Percentiles rank a stretch among this genome's conserved stretches.
Conservation (phyloP, 2,113 vertebrate genomes). For the Passer montanus region DNA sequence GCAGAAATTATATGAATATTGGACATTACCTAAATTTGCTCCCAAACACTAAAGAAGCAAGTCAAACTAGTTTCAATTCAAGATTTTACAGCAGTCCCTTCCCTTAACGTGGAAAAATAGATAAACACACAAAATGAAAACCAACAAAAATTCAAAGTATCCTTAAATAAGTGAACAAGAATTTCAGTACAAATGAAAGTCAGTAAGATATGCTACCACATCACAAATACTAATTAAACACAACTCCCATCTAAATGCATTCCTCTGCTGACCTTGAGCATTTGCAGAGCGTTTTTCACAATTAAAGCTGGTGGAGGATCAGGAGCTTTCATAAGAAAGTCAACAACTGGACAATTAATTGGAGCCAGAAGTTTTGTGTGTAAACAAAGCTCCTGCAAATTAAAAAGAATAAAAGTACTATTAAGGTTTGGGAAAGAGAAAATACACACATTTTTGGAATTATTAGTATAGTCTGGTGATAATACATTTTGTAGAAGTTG, state of each 20-base stretch:
- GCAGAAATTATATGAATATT: not conserved
- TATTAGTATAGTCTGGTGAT: not conserved
- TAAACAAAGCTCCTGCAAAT: conserved; percentile 87
- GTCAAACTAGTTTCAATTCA: not conserved
- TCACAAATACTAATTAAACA: not conserved
- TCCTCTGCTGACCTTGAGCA: conserved; percentile 86
- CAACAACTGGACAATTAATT: conserved; percentile 81
- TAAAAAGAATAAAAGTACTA: not conserved
- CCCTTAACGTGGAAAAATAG: not conserved
- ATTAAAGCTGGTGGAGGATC: conserved; percentile 88
- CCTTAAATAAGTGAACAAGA: not conserved
- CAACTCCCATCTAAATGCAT: not conserved
- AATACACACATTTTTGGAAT: not conserved
- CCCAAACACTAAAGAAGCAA: not conserved
- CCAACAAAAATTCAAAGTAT: not conserved
- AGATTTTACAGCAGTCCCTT: not conserved
- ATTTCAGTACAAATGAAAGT: not conserved
- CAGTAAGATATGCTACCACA: not conserved
- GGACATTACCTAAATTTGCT: not conserved
- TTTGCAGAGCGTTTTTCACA: conserved; percentile 88
- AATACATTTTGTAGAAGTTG: not conserved
- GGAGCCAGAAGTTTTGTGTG: conserved; percentile 93
- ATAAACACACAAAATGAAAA: not conserved
- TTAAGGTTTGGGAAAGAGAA: not conserved
- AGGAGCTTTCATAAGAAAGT: conserved; percentile 93